Percentiles rank a stretch among this genome's conserved stretches.
These are phyloP conservation scores for Phocides pigmalion DNA, from an alignment of 1,140 invertebrate genomes.

Conservation along the genomic window DNA sequence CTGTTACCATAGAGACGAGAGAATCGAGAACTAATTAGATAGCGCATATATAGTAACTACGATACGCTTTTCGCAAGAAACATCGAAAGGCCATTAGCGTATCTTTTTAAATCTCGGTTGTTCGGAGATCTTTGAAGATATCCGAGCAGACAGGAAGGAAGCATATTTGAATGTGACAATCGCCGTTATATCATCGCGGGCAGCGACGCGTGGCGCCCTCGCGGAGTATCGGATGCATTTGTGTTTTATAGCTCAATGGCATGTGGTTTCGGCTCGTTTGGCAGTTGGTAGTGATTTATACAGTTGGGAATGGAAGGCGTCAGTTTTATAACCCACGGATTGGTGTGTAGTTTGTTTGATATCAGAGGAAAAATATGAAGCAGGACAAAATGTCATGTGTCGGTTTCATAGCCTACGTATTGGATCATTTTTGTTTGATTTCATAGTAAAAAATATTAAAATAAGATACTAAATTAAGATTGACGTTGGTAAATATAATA, in stretches of 20 bases:
- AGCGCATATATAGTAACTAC: no score
- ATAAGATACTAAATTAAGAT: no score
- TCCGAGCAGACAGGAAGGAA: conserved; percentile 47
- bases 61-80: conserved; percentile 1
- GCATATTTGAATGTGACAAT: conserved; percentile 50
- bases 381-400: no score
- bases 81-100: conserved; percentile 41
- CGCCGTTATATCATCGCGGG: conserved; percentile 45
- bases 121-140: conserved; percentile 40
- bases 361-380: neutral
- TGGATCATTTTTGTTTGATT: no score
- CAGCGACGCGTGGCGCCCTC: conserved; percentile 44
- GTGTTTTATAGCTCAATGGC: conserved; percentile 39
- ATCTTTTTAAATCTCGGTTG: conserved; percentile 30
- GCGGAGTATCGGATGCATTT: conserved; percentile 38
- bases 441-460: no score
- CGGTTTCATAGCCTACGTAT: no score
- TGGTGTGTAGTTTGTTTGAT: neutral
- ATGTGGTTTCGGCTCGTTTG: conserved; percentile 32
- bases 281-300: conserved; percentile 10
- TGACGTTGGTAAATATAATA: no score
- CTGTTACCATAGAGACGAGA: no score
- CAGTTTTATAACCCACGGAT: neutral
- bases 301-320: neutral
- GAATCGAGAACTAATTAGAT: no score